Conservation (phyloP, 2,888 invertebrate species). For the Omphaloscelis lunosa region DNA sequence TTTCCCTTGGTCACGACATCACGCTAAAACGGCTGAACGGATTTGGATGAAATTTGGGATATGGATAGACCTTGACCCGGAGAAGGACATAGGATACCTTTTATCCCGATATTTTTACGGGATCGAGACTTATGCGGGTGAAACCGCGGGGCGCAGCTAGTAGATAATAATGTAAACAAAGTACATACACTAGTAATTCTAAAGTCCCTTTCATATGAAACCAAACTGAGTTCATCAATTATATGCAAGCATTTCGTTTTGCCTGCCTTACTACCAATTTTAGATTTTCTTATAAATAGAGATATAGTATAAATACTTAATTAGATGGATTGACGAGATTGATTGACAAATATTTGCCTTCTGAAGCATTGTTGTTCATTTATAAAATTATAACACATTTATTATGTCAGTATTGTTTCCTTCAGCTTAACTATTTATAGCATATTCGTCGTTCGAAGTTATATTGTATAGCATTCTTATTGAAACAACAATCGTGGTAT, state of each 20-base stretch:
- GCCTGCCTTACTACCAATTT: not conserved
- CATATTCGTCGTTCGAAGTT: not conserved
- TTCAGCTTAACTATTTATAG: slow-evolving; percentile 3
- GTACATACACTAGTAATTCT: not conserved
- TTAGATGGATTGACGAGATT: not conserved
- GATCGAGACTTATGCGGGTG: too few species aligned
- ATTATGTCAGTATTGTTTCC: not conserved
- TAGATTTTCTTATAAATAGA: not conserved
- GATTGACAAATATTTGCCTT: not conserved
- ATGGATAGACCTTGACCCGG: too few species aligned
- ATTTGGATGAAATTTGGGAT: too few species aligned
- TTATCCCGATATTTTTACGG: too few species aligned
- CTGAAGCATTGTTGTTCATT: not conserved
- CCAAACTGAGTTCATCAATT: not conserved
- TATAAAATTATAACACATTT: slow-evolving; percentile 7
- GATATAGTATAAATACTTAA: not conserved
- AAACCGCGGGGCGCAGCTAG: too few species aligned
- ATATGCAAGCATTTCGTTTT: not conserved
- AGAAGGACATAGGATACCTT: too few species aligned
- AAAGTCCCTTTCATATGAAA: not conserved
- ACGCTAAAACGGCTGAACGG: too few species aligned
- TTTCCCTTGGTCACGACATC: too few species aligned
- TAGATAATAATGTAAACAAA: not conserved
- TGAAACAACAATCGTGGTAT: slow-evolving; percentile 14
- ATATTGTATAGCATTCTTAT: not conserved